phyloP scores from a whole-genome alignment of 2,797 vertebrate species.

The Diplodus puntazzo region DNA sequence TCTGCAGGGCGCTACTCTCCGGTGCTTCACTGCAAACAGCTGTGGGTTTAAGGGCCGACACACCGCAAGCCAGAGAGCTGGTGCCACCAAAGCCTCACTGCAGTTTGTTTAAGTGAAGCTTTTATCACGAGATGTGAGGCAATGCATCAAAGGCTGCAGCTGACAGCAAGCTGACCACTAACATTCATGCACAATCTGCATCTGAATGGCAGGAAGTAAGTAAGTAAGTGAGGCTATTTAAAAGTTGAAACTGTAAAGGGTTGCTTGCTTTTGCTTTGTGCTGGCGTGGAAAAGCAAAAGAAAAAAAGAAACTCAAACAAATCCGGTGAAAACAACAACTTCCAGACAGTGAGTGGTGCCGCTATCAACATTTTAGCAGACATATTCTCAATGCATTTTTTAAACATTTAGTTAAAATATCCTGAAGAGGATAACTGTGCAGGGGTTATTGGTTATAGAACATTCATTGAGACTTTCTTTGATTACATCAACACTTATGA shows the following conservation, averaged over 20 bases:
- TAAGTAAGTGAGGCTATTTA: background rate
- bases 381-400: background rate
- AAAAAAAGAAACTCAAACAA: background rate
- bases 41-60: constrained; percentile 32
- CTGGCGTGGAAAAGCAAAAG: background rate
- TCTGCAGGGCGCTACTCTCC: constrained; percentile 33
- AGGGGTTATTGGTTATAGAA: too few relatives aligned
- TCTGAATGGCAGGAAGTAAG: background rate
- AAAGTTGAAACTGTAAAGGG: background rate
- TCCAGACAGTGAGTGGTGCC: background rate
- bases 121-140: constrained; percentile 37
- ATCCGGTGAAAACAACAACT: constrained; percentile 1
- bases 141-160: constrained; percentile 23
- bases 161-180: constrained; percentile 21
- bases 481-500: constrained; percentile 2
- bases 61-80: constrained; percentile 6
- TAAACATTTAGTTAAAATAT: background rate
- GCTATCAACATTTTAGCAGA: background rate
- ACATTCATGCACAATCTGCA: background rate
- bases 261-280: background rate
- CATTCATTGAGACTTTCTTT: too few relatives aligned
- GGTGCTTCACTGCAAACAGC: constrained; percentile 49
- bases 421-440: too few relatives aligned
- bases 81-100: constrained; percentile 34
- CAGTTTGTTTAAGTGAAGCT: constrained; percentile 19